Evolutionary conservation across 1,140 invertebrate species (phyloP), one percentile per base, ranked within the genome.

Genomic region (Atta texana): DNA sequence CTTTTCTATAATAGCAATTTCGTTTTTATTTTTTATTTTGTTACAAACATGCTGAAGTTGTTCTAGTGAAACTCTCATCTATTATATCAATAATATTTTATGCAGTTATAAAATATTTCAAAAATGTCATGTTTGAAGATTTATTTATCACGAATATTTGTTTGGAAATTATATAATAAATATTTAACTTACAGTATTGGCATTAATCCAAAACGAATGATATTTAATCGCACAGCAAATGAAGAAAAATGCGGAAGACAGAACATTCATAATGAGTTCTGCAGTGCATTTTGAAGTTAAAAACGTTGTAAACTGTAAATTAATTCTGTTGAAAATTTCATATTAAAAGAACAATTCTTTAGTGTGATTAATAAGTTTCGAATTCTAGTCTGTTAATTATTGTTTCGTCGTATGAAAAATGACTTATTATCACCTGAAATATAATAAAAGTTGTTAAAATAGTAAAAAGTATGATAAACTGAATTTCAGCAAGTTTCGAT

Each of bases 191-290:
- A 84, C 80, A 59, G 7, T 34, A 24, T 84, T 24, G 3, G 8
- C 16, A 10, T 74, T 84, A 21, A 84, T 7, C 16, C 24, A 51
- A 18, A 84, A 84, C 0, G 69, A 84, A 74, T 49, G 51, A 6
- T 84, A 74, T 21, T 61, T 74, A 44, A 84, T 82, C 1, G 16
- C 7, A 2, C 6, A 12, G 1, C 14, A 16, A 16, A 44, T 24
- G 2, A 16, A 49, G 7, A 84, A 61, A 7, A 74, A 74, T 3
- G 69, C 5, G 12, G 34, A 39, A n/a, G 66, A 61, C 4, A 84
- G 6, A 84, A 84, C 7, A 14, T 61, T 82, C 7, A 51, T 16
- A 2, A 82, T 16, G 6, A 61, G 14, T 12, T 74, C 21, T 1
- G n/a, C 0, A 10, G 68, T 74, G 6, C 68, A 61, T n/a, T 44